phyloP scores from a whole-genome alignment of 2,113 vertebrate species.

The Isurus oxyrinchus region DNA sequence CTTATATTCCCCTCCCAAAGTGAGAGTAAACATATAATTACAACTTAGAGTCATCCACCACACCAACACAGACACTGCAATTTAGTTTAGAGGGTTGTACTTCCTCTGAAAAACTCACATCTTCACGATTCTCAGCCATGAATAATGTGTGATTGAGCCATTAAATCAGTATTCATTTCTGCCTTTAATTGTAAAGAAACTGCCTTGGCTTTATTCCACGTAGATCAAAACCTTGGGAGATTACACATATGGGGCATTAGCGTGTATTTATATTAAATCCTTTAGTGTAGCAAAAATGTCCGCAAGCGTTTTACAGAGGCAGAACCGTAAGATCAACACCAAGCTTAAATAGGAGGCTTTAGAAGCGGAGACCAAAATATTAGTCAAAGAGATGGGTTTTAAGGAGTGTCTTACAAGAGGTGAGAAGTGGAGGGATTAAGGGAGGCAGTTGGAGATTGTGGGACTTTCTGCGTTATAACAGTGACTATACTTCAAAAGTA shows the following conservation, averaged over 20 bases:
- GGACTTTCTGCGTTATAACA: background rate
- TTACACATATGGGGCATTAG: background rate
- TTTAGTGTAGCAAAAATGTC: background rate
- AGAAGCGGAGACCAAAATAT: background rate
- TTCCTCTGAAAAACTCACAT: background rate
- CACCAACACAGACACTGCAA: slow-evolving; percentile 6
- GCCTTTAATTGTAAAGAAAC: background rate
- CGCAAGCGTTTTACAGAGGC: background rate
- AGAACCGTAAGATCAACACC: background rate
- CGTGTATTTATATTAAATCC: background rate
- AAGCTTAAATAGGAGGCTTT: background rate
- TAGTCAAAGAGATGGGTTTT: background rate
- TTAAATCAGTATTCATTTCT: background rate
- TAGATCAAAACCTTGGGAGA: background rate
- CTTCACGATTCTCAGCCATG: background rate
- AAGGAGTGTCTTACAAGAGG: background rate
- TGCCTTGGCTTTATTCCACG: background rate
- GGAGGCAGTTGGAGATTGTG: background rate
- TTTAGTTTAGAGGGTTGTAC: background rate
- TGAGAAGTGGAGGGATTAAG: background rate
- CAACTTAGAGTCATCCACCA: background rate
- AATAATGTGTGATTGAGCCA: background rate
- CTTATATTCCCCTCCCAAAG: background rate
- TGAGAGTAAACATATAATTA: background rate
- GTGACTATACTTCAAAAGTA: background rate